Evolutionary conservation across 2,797 vertebrate species (phyloP), one percentile per base, ranked within the genome.

Genomic region (Myotis daubentonii): DNA sequence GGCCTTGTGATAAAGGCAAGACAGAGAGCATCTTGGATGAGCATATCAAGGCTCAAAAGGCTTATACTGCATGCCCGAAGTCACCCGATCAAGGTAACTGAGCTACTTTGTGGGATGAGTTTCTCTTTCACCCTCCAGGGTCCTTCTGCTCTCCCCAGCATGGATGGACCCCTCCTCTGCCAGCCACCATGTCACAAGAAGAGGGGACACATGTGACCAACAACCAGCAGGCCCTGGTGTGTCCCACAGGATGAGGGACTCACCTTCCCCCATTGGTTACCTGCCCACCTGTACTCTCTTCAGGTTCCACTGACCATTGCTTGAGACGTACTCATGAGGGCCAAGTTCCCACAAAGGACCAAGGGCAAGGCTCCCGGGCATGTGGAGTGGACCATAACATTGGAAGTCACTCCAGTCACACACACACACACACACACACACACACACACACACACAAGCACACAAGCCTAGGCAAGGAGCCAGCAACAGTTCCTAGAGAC

Each of bases 71-170:
- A 70, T 36, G 4, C 23, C 28, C 33, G 36, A 22, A 4, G 19
- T 33, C 44, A 33, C 41, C 20, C 0, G 3, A 41, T 0, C 0
- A 0, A 38, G 23, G 44, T 55, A 41, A 20, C 62, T 44, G 41
- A 44, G 36, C 12, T 19, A n/a, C 72, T 20, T 36, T 11, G 51
- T 1, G 20, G 30, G 70, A 60, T 6, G 2, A 22, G 33, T 8
- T 4, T 7, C 22, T 82, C 25, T 28, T 30, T 72, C 19, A 22
- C 3, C 41, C 33, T 1, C 2, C 0, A 44, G 33, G 53, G 49
- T 38, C 15, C 72, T 23, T 16, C 9, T 1, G 2, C 22, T 23
- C 2, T 20, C 62, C 68, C 8, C 12, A 28, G 36, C 60, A 15
- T 2, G 1, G 3, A 16, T 3, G 0, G 10, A 13, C 22, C 23